A percentile compares a stretch with the other conserved stretches of the same genome.
These are phyloP conservation scores for Rallus limicola DNA, from an alignment of 2,113 vertebrate genomes.

Conservation along the genomic window DNA sequence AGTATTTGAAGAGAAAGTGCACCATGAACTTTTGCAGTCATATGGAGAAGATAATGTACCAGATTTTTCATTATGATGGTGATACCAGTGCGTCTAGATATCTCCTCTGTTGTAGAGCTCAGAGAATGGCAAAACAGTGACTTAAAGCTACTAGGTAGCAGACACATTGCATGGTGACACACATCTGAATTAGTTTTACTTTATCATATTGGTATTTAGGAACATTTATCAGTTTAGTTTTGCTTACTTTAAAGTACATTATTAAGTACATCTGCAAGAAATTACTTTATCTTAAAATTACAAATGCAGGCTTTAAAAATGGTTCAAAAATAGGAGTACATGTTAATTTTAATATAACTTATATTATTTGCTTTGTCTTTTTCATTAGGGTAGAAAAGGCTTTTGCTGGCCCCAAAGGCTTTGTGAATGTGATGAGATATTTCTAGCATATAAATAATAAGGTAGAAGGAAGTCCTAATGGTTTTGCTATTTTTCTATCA, in stretches of 20 bases:
- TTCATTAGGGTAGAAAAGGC: neutral
- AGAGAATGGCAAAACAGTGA: neutral
- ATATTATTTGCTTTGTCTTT: neutral
- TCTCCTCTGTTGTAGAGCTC: neutral
- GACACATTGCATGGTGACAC: accelerated
- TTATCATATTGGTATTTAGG: neutral
- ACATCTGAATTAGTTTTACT: neutral
- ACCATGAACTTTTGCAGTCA: neutral
- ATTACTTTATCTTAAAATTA: neutral
- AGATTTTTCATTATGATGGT: neutral
- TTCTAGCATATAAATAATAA: slow-evolving; percentile 48
- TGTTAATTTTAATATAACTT: neutral
- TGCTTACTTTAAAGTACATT: neutral
- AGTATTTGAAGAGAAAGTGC: neutral
- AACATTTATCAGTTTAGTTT: neutral
- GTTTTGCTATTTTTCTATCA: slow-evolving; percentile 52
- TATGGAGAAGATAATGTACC: neutral
- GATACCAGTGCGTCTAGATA: accelerated
- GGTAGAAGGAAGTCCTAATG: slow-evolving; percentile 58
- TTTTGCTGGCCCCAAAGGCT: neutral
- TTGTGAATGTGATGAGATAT: neutral
- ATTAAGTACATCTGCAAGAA: neutral
- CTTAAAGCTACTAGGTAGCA: neutral
- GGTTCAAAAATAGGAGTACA: neutral
- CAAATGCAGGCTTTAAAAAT: neutral